These are phyloP conservation scores for Phacellophora camtschatica DNA, from an alignment of 30 jellyfish, hydroid and myxozoan genomes.

Conservation along the genomic window DNA sequence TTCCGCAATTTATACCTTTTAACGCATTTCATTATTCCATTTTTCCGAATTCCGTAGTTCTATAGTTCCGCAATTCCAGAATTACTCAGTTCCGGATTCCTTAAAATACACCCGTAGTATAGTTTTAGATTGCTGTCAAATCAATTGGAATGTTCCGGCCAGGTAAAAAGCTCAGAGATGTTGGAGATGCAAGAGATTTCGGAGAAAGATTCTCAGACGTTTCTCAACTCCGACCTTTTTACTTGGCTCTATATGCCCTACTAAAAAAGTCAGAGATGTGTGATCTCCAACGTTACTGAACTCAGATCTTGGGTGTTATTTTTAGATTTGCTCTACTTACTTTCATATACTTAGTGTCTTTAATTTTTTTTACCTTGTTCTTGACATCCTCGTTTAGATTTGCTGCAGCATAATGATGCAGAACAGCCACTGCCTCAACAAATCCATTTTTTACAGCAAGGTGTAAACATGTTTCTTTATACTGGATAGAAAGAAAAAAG, in stretches of 20 bases:
- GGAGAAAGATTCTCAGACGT: too few species aligned
- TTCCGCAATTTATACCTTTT: background rate
- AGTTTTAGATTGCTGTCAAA: too few species aligned
- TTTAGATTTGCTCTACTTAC: too few species aligned
- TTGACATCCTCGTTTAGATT: background rate
- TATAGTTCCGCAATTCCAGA: background rate
- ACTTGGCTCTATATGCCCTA: too few species aligned
- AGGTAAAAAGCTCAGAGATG: too few species aligned
- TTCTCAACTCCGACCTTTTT: too few species aligned
- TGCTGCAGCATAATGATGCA: slow-evolving; percentile 16
- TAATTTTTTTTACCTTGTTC: slow-evolving; percentile 8
- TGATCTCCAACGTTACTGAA: too few species aligned
- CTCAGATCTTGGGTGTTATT: too few species aligned
- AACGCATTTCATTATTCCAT: background rate
- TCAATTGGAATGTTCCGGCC: too few species aligned
- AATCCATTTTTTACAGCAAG: slow-evolving; percentile 23
- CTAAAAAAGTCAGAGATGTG: too few species aligned
- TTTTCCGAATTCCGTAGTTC: background rate
- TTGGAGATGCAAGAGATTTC: too few species aligned
- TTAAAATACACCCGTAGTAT: background rate
- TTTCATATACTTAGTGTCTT: too few species aligned
- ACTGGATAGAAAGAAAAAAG: slow-evolving; percentile 4
- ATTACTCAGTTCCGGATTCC: background rate
- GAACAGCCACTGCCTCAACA: slow-evolving; percentile 28
- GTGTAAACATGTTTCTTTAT: slow-evolving; percentile 33